Evolutionary conservation across 2,113 vertebrate species (phyloP).

Genomic region (Loxodonta africana): DNA sequence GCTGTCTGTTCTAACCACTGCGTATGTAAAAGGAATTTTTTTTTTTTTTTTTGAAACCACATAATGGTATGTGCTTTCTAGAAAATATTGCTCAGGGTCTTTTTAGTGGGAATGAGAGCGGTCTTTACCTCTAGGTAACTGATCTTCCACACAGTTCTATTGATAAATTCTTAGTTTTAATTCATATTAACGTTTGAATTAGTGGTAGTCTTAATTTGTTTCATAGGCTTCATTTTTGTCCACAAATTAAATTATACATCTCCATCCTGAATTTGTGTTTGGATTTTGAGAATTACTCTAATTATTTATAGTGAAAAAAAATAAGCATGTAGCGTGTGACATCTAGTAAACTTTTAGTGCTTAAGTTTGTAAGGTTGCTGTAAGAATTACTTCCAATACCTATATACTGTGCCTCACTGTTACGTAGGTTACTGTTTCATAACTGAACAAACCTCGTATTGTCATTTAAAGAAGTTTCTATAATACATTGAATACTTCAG

Average conservation of each 20-base stretch:
- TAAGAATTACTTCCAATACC: constrained; percentile 26
- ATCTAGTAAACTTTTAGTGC: neutral
- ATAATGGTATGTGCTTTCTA: neutral
- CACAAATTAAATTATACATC: neutral
- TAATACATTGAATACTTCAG: constrained; percentile 25
- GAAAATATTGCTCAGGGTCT: neutral
- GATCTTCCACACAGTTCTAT: neutral
- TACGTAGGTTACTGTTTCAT: neutral
- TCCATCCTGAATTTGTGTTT: constrained; percentile 10
- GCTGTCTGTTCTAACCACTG: neutral
- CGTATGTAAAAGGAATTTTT: neutral
- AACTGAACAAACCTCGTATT: neutral
- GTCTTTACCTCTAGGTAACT: neutral
- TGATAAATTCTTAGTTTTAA: neutral
- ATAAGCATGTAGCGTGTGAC: neutral
- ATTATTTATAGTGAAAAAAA: constrained; percentile 19
- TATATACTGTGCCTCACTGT: neutral
- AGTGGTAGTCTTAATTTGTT: constrained; percentile 3
- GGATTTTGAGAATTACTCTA: neutral
- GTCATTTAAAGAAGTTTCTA: neutral
- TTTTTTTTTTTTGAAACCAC: neutral
- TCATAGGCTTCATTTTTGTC: neutral
- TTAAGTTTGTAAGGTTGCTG: neutral
- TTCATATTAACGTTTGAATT: neutral
- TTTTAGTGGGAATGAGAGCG: neutral